Percentiles rank a stretch among this genome's conserved stretches.
Evolutionary conservation across 2,113 vertebrate genomes (phyloP).

Genomic region (Procavia capensis): DNA sequence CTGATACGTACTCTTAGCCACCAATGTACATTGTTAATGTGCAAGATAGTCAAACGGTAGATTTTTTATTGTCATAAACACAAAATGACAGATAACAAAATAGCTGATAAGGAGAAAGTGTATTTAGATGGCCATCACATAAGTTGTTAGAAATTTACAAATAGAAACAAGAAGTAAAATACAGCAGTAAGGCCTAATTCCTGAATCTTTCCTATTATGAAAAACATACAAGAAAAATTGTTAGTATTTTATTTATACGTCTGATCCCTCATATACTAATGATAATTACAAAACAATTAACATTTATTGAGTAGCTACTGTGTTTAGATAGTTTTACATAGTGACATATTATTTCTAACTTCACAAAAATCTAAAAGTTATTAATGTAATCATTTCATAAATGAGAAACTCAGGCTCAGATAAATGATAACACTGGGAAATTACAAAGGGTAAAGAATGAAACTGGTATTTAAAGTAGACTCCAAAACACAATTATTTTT

Average conservation of each 20-base stretch:
- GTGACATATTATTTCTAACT: slow-evolving; percentile 19
- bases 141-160: not conserved
- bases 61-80: too few species aligned
- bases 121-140: not conserved
- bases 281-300: not conserved
- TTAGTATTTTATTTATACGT: not conserved
- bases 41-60: too few species aligned
- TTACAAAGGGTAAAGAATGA: not conserved
- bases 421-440: slow-evolving; percentile 5
- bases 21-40: too few species aligned
- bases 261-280: not conserved
- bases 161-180: not conserved
- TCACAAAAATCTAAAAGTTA: slow-evolving; percentile 5
- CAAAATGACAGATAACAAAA: too few species aligned
- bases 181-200: not conserved
- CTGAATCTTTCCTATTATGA: slow-evolving; percentile 22
- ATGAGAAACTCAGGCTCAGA: slow-evolving; percentile 16
- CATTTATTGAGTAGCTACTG: not conserved
- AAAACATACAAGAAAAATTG: slow-evolving; percentile 50
- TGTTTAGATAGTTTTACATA: not conserved
- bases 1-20: too few species aligned
- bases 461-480: slow-evolving; percentile 10
- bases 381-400: not conserved
- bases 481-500: not conserved
- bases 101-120: too few species aligned